Conservation (phyloP, 2,113 vertebrate genomes). For the Leptobrachium ailaonicum region DNA sequence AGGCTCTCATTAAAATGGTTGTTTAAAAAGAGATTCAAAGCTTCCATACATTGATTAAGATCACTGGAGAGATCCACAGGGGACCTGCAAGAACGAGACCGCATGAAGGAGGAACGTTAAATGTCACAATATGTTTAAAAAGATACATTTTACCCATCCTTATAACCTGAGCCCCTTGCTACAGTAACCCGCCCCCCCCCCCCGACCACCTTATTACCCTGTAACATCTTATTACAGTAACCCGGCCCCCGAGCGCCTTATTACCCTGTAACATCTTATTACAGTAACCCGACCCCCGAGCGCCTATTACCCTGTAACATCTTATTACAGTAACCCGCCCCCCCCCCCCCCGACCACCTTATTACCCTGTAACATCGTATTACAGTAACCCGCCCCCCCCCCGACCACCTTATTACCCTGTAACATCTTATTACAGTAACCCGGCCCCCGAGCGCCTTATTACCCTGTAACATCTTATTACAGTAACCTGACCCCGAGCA, state of each 20-base stretch:
- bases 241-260: background rate
- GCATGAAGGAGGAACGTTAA: too few relatives aligned
- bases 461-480: too few relatives aligned
- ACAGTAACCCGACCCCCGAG: background rate
- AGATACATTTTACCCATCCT: background rate
- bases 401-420: background rate
- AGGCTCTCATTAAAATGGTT: slow-evolving; percentile 77
- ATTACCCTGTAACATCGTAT: background rate
- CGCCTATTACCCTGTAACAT: background rate
- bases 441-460: too few relatives aligned
- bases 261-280: background rate
- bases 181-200: background rate
- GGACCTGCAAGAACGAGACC: slow-evolving; percentile 9
- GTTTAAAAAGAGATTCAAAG: slow-evolving; percentile 76
- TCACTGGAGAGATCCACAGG: slow-evolving; percentile 47
- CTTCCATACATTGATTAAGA: slow-evolving; percentile 77
- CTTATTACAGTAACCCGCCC: background rate
- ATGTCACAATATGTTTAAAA: too few relatives aligned
- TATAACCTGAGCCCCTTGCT: background rate
- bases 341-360: background rate
- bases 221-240: background rate
- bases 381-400: background rate
- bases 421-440: too few relatives aligned
- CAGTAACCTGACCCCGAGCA: too few relatives aligned
- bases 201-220: background rate